A percentile compares a stretch with the other conserved stretches of the same genome.
phyloP scores from a whole-genome alignment of 2,888 invertebrate species.

The Caenorhabditis drosophilae region DNA sequence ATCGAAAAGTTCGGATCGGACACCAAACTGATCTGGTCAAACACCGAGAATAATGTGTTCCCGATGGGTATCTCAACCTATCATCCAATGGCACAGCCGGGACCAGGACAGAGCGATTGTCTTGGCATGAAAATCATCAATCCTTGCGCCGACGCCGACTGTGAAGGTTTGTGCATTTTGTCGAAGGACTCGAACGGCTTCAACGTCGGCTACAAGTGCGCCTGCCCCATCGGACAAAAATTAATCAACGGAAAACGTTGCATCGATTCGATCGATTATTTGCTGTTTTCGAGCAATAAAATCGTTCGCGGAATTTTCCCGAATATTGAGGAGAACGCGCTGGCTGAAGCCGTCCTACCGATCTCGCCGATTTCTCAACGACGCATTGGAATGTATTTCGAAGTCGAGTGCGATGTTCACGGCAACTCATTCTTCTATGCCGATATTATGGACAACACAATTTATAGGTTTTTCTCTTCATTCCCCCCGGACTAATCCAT shows the following conservation, averaged over 20 bases:
- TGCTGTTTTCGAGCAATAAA: conserved; percentile 72
- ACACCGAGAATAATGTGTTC: conserved; percentile 66
- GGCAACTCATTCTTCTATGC: conserved; percentile 91
- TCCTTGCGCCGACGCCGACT: conserved; percentile 64
- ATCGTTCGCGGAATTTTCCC: conserved; percentile 89
- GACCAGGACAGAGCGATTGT: conserved; percentile 61
- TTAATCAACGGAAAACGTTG: conserved; percentile 66
- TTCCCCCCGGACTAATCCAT: too few species aligned
- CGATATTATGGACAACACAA: conserved; percentile 79
- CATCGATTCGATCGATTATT: conserved; percentile 63
- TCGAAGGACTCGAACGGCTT: conserved; percentile 78
- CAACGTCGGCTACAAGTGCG: conserved; percentile 75
- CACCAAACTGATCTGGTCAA: conserved; percentile 61
- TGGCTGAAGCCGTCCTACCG: conserved; percentile 92
- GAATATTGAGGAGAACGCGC: conserved; percentile 78
- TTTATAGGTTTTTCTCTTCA: conserved; percentile 67
- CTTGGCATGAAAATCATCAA: conserved; percentile 63
- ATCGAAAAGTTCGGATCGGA: conserved; percentile 68
- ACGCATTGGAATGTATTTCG: conserved; percentile 77
- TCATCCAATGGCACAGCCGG: conserved; percentile 66
- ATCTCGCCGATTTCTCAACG: conserved; percentile 84
- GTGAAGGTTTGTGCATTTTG: conserved; percentile 86
- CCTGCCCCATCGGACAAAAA: conserved; percentile 84
- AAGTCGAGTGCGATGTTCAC: conserved; percentile 72
- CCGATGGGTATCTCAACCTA: conserved; percentile 69